phyloP scores from a whole-genome alignment of 2,113 vertebrate genomes.

The Coreoperca whiteheadi region DNA sequence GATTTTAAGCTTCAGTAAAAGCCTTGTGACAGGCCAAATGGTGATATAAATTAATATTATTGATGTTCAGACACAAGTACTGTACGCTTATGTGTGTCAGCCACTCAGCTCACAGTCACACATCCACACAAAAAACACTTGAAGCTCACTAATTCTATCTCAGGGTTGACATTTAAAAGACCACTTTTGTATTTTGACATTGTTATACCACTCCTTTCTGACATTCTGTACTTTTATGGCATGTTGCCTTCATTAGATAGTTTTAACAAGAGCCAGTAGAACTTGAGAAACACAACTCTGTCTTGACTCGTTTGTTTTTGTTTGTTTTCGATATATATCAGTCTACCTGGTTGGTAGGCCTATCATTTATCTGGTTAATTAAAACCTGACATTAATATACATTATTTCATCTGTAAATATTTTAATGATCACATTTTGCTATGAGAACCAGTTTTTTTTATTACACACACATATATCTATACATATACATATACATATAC shows the following conservation, averaged over 20 bases:
- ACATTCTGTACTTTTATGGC: constrained; percentile 9
- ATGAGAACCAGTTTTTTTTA: no score
- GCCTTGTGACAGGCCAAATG: constrained; percentile 78
- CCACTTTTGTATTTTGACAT: constrained; percentile 26
- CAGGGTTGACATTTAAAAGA: constrained; percentile 31
- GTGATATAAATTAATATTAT: constrained; percentile 72
- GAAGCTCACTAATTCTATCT: constrained; percentile 23
- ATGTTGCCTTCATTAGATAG: neutral
- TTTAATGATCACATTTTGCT: no score
- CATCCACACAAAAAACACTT: constrained; percentile 12
- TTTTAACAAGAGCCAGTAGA: neutral
- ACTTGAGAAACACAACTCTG: no score
- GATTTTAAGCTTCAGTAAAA: constrained; percentile 81
- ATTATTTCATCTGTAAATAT: no score
- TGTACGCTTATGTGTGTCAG: constrained; percentile 52
- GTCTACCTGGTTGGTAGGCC: no score
- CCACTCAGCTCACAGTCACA: constrained; percentile 33
- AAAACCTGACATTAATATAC: no score
- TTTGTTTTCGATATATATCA: no score
- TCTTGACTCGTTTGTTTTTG: no score
- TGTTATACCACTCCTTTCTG: neutral
- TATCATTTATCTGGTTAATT: no score
- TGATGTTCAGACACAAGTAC: constrained; percentile 58
- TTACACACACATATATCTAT: no score
- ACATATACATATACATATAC: no score